Evolutionary conservation across 1,140 invertebrate species (phyloP), one percentile per base, ranked within the genome.

Genomic region (Patella vulgata): DNA sequence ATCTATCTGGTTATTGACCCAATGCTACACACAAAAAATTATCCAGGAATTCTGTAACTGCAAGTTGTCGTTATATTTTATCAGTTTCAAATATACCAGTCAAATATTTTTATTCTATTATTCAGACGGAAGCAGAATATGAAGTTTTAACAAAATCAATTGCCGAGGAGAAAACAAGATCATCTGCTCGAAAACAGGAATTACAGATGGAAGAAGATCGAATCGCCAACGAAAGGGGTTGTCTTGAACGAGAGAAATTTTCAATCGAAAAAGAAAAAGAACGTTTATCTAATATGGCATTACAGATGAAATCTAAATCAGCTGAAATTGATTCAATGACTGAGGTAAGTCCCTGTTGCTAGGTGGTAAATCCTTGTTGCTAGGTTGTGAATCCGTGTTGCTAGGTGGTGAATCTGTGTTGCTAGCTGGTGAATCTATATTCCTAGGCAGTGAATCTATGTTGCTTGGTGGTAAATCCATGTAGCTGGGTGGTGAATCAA

Each of bases 91-190:
- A 14, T 36, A 36, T 36, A 36, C 14, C 6, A 14, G 14, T 36
- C 33, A 36, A 36, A 36, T 36, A 14, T 36, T 36, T 36, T 14
- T 36, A 36, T 36, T 8, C 14, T 21, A 55, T 33, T 47, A 30
- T 33, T 19, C 47, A 80, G 79, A 74, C 73, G 31, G 70, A 77
- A 28, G 74, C 79, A 56, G 82, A 83, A 31, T 78, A 73, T 73
- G 78, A 81, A 43, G 70, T 70, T 23, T 69, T 75, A 14, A 70
- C 74, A 60, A 79, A 72, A 51, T 65, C 73, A 17, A 70, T 82
- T 28, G 60, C 70, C 19, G 78, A 81, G 28, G 79, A 80, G 48
- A 75, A 72, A 27, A 57, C 69, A 3, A 71, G 68, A 56, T 68
- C 70, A 12, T 53, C 60, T n/a, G 56, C 46, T 3, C 56, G 70